Evolutionary conservation across 1,140 invertebrate species (phyloP).

Genomic region (Elymnias hypermnestra): DNA sequence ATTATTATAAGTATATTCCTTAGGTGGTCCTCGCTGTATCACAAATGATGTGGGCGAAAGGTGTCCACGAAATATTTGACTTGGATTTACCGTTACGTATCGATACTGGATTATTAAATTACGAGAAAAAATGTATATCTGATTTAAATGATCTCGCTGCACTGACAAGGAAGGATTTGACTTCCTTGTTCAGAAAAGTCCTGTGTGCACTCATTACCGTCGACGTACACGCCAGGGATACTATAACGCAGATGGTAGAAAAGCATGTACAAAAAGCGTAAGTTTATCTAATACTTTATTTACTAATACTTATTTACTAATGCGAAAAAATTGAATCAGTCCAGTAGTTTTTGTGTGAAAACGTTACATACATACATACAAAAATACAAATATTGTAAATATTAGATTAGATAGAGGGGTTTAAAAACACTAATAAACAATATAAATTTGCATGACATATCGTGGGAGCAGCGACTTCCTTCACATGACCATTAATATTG

Average conservation of each 20-base stretch:
- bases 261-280: conserved; percentile 79
- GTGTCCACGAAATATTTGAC: conserved; percentile 85
- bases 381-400: no score
- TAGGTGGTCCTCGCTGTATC: conserved; percentile 85
- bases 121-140: conserved; percentile 83
- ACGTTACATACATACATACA: no score
- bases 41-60: conserved; percentile 90
- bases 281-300: no score
- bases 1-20: no score
- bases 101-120: conserved; percentile 78
- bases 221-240: conserved; percentile 92
- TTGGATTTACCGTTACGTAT: conserved; percentile 50
- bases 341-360: no score
- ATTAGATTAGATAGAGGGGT: no score
- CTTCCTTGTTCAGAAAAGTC: conserved; percentile 82
- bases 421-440: no score
- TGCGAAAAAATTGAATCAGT: no score
- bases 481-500: no score
- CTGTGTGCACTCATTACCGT: conserved; percentile 91
- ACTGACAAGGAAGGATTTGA: conserved; percentile 84
- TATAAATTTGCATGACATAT: no score
- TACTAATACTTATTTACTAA: no score
- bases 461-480: no score
- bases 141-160: conserved; percentile 87
- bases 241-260: conserved; percentile 83